Evolutionary conservation across 2,888 invertebrate species (phyloP).

Genomic region (Leptinotarsa rubiginosa): DNA sequence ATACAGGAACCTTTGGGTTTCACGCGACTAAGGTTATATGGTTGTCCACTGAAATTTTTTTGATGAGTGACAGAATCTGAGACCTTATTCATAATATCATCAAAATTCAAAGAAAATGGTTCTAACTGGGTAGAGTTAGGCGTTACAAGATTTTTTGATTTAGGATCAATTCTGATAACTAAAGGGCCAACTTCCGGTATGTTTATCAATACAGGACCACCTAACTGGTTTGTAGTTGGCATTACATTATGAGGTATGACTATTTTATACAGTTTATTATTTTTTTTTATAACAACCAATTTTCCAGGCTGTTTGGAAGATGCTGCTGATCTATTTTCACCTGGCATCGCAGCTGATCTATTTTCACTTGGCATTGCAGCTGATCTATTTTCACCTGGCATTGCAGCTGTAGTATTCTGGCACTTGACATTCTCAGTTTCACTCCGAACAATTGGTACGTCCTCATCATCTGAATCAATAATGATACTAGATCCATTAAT

Average conservation of each 20-base stretch:
- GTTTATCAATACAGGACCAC: constrained; percentile 44
- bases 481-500: not conserved
- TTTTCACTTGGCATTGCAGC: too few relatives aligned
- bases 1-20: not conserved
- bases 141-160: constrained; percentile 10
- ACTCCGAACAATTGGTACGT: constrained; percentile 2
- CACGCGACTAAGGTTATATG: not conserved
- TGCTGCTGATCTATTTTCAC: not conserved
- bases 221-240: constrained; percentile 33
- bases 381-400: not conserved
- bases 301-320: constrained; percentile 32
- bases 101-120: constrained; percentile 34
- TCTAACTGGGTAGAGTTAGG: constrained; percentile 15
- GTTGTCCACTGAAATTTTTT: not conserved
- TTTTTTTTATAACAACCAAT: constrained; percentile 38
- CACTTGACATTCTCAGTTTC: constrained; percentile 12
- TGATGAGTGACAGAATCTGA: not conserved
- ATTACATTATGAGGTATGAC: constrained; percentile 48
- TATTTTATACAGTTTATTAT: constrained; percentile 40
- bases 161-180: constrained; percentile 43
- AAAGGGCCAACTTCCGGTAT: constrained; percentile 48
- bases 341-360: too few relatives aligned
- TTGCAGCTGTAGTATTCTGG: not conserved
- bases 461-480: constrained; percentile 26
- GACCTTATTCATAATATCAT: constrained; percentile 19